A percentile compares a stretch with the other conserved stretches of the same genome.
These are phyloP conservation scores for Mesoclemmys tuberculata DNA, from an alignment of 2,113 vertebrate species.

Conservation along the genomic window DNA sequence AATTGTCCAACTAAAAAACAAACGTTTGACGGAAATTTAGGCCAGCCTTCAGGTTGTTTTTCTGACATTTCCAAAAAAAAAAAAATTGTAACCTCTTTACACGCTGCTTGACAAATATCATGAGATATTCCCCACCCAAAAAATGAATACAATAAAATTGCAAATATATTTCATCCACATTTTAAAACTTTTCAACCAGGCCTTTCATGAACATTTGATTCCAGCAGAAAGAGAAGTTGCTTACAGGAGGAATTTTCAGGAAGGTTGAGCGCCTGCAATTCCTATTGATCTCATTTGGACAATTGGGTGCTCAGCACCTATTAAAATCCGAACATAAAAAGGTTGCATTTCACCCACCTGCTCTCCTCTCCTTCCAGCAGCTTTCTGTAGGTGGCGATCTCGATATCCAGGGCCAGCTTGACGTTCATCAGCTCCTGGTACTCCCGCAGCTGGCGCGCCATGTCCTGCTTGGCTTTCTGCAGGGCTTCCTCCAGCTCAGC, in stretches of 20 bases:
- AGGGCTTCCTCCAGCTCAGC: constrained; percentile 90
- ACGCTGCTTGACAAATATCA: not conserved
- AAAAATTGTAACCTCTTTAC: not conserved
- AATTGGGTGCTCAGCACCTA: not conserved
- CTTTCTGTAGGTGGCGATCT: constrained; percentile 94
- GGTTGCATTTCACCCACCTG: constrained; percentile 74
- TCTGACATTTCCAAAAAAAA: not conserved
- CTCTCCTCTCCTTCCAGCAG: constrained; percentile 94
- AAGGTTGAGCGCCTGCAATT: not conserved
- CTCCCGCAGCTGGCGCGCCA: constrained; percentile 90
- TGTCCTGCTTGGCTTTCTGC: constrained; percentile 92
- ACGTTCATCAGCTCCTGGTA: constrained; percentile 97
- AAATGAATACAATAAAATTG: not conserved
- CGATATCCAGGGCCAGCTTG: constrained; percentile 93
- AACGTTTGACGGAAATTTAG: not conserved
- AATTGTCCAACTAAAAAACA: not conserved
- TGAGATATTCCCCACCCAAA: too few relatives aligned
- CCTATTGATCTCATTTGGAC: not conserved
- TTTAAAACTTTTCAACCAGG: not conserved
- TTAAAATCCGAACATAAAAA: not conserved
- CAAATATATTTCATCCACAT: not conserved
- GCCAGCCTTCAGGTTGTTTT: not conserved
- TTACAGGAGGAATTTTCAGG: not conserved
- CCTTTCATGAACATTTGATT: not conserved
- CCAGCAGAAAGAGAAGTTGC: not conserved